Evolutionary conservation across 1,140 invertebrate genomes (phyloP).

Genomic region (Drosophila truncata): DNA sequence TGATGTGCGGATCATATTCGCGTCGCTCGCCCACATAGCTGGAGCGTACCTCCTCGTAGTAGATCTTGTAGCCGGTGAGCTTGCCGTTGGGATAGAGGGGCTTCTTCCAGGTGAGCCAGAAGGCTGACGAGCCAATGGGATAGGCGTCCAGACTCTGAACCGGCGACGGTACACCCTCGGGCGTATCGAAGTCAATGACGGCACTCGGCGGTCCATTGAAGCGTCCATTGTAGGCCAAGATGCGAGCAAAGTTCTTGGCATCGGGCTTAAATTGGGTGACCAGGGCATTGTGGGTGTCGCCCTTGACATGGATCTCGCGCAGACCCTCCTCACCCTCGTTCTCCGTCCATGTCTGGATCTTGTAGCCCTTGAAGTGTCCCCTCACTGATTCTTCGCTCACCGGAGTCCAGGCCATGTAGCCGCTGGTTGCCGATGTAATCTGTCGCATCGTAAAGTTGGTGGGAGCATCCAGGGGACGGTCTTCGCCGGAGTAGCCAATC

Average conservation of each 20-base stretch:
- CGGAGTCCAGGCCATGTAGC: constrained; percentile 93
- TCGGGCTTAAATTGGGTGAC: constrained; percentile 95
- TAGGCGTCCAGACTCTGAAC: constrained; percentile 93
- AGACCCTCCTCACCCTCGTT: constrained; percentile 90
- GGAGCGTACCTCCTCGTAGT: constrained; percentile 93
- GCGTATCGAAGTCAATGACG: constrained; percentile 93
- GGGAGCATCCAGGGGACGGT: constrained; percentile 93
- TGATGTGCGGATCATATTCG: constrained; percentile 91
- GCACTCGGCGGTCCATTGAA: constrained; percentile 96
- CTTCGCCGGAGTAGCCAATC: constrained; percentile 97
- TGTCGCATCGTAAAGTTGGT: constrained; percentile 93
- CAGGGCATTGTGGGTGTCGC: constrained; percentile 89
- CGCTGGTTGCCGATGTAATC: constrained; percentile 91
- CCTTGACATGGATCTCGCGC: constrained; percentile 92
- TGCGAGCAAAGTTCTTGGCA: constrained; percentile 95
- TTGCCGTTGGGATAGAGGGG: constrained; percentile 97
- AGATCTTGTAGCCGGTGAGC: constrained; percentile 96
- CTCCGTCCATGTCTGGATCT: constrained; percentile 98
- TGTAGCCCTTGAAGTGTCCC: constrained; percentile 98
- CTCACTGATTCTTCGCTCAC: constrained; percentile 91
- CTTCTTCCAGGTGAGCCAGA: constrained; percentile 95
- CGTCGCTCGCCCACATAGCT: constrained; percentile 89
- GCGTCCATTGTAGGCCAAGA: constrained; percentile 95
- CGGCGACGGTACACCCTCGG: constrained; percentile 96
- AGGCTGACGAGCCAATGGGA: constrained; percentile 94